Percentiles rank a stretch among this genome's conserved stretches.
phyloP scores from a whole-genome alignment of 2,113 vertebrate species.

The Prunella fulvescens region DNA sequence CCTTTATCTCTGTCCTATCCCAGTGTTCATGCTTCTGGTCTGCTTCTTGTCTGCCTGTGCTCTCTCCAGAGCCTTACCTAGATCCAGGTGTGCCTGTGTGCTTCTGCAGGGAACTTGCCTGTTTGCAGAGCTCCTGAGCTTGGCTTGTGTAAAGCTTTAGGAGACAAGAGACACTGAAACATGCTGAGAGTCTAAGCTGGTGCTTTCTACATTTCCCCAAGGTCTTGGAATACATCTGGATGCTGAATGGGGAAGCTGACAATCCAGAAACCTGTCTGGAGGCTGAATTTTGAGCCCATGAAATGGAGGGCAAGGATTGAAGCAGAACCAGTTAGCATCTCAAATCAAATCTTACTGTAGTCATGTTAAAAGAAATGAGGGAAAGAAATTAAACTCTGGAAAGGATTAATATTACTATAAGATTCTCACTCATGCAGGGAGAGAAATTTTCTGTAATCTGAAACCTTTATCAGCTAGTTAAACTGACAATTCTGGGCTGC shows the following conservation, averaged over 20 bases:
- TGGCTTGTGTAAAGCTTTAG: neutral
- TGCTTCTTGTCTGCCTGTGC: neutral
- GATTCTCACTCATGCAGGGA: neutral
- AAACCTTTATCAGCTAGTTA: neutral
- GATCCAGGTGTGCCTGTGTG: neutral
- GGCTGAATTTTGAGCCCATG: neutral
- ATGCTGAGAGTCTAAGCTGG: neutral
- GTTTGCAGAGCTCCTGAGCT: neutral
- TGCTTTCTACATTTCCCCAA: neutral
- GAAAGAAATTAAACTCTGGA: neutral
- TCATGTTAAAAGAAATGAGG: neutral
- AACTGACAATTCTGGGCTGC: neutral
- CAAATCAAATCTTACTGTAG: neutral
- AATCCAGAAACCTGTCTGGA: neutral
- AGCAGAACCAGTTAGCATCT: neutral
- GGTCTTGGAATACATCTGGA: neutral
- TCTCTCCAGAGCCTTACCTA: neutral
- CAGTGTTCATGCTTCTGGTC: neutral
- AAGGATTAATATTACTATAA: neutral
- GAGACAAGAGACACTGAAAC: neutral
- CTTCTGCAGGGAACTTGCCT: neutral
- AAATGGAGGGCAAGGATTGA: neutral
- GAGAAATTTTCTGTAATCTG: neutral
- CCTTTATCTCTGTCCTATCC: neutral
- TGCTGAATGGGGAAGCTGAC: neutral